Evolutionary conservation across 2,797 vertebrate species (phyloP), one percentile per base, ranked within the genome.

Genomic region (Rhinella marina): DNA sequence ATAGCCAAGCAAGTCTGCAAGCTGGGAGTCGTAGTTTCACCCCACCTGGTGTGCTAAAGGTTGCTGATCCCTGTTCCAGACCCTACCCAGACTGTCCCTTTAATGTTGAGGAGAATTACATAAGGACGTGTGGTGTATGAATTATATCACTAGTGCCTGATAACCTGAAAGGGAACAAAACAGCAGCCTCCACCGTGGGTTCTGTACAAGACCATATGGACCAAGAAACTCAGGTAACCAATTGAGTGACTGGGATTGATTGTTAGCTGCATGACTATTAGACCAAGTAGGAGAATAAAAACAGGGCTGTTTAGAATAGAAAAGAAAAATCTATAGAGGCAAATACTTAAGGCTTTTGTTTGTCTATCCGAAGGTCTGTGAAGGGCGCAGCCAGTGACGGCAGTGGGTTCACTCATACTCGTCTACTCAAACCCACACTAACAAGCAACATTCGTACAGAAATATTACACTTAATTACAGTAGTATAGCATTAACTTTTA

Each of bases 261-360:
- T 11, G 57, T 61, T 77, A 57, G 48, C 66, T 78, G 72, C 41
- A 66, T 82, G 88, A 80, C 57, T 83, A 52, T 29, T 73, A 19
- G 73, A 32, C 85, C 29, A 70, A 27, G 57, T 66, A 62, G 57
- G 10, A 50, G 9, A 73, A 86, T 76, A n/a, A 80, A 61, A 81
- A 61, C n/a, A 86, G 64, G 75, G 72, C 81, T 84, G 81, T 80
- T 73, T 79, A 83, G 77, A 66, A 70, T 96, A 80, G 23, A 41
- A 27, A 72, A 97, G 95, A 52, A 61, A 57, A 95, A 94, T 96
- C 95, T 96, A 90, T 94, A 96, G 96, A 97, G 98, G 95, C 94
- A 95, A 93, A 96, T 95, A 97, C 96, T 99, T 99, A 99, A 99
- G 98, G 98, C 98, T 98, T 41, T 98, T 95, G 96, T 97, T 94